These are phyloP conservation scores for Diadema setosum DNA, from an alignment of 35 echinoderm and acorn worm genomes.

Conservation along the genomic window DNA sequence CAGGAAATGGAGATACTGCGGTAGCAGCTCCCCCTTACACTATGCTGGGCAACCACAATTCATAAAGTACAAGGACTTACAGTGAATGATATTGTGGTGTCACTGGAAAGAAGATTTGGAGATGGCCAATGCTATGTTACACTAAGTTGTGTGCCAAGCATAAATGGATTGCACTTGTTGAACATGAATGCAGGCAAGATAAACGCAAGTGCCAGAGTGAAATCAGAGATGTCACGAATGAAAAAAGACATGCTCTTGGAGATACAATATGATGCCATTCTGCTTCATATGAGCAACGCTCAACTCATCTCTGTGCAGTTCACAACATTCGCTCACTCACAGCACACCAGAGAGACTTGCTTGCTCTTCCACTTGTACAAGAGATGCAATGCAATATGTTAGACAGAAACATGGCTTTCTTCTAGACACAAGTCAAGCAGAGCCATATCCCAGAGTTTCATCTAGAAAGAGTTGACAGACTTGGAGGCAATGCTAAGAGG, in stretches of 20 bases:
- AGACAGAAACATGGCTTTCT: slow-evolving; percentile 19
- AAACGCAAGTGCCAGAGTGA: neutral
- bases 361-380: neutral
- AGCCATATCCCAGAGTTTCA: neutral
- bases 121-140: slow-evolving; percentile 28
- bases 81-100: slow-evolving; percentile 8
- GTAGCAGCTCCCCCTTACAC: neutral
- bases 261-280: neutral
- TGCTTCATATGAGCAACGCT: neutral
- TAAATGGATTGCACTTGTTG: slow-evolving; percentile 3
- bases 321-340: neutral
- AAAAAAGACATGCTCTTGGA: neutral
- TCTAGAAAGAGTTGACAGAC: neutral
- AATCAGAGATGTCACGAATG: neutral
- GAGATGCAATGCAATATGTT: neutral
- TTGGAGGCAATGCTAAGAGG: neutral
- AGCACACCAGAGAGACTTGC: neutral
- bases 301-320: neutral
- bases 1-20: neutral
- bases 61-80: slow-evolving; percentile 25
- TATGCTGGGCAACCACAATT: neutral
- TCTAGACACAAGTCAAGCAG: neutral
- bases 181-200: neutral
- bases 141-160: neutral
- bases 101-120: neutral